Conservation (phyloP, 2,797 vertebrate species). For the Trematomus bernacchii region DNA sequence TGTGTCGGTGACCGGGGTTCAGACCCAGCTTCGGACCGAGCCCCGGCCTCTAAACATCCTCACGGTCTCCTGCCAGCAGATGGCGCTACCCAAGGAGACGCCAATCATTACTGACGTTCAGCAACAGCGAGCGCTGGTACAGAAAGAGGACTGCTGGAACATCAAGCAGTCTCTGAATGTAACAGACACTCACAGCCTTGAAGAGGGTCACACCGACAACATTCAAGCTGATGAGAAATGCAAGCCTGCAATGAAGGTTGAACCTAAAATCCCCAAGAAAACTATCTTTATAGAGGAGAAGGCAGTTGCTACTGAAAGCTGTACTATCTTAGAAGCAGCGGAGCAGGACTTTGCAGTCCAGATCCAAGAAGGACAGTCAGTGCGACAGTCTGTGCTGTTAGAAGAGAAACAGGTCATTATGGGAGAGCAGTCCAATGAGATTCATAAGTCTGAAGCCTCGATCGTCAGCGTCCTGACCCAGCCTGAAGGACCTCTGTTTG, state of each 20-base stretch:
- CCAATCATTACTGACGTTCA: slow-evolving; percentile 60
- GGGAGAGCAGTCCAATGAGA: slow-evolving; percentile 75
- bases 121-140: slow-evolving; percentile 82
- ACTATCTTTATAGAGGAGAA: slow-evolving; percentile 78
- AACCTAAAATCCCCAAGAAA: slow-evolving; percentile 80
- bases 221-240: slow-evolving; percentile 69
- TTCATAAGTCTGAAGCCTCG: slow-evolving; percentile 63
- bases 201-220: slow-evolving; percentile 75
- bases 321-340: slow-evolving; percentile 78
- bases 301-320: slow-evolving; percentile 81
- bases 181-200: slow-evolving; percentile 78
- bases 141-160: slow-evolving; percentile 85
- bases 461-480: slow-evolving; percentile 72
- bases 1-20: slow-evolving; percentile 58
- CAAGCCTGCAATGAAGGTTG: slow-evolving; percentile 73
- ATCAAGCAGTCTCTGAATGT: slow-evolving; percentile 80
- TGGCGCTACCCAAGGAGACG: slow-evolving; percentile 84
- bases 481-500: slow-evolving; percentile 55
- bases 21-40: slow-evolving; percentile 72
- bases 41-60: slow-evolving; percentile 68
- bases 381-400: slow-evolving; percentile 84
- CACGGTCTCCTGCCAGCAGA: slow-evolving; percentile 73
- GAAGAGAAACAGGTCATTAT: slow-evolving; percentile 86
- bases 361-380: slow-evolving; percentile 86
- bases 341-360: slow-evolving; percentile 86